Percentiles rank a stretch among this genome's conserved stretches.
Conservation (phyloP, 2,888 invertebrate species). For the Morpho deidamia region DNA sequence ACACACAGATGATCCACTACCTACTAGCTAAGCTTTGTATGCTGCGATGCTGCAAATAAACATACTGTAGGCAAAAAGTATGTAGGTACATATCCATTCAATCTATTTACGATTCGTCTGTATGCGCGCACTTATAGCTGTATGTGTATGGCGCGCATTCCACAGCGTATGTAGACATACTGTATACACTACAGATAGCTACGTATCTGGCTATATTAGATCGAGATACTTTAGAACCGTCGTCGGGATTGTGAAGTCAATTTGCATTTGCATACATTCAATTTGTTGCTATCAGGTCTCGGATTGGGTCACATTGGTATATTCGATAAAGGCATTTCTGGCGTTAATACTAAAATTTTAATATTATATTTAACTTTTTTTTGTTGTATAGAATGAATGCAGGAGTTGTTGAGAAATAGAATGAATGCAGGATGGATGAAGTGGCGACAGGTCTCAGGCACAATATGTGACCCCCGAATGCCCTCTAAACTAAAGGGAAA, state of each 20-base stretch:
- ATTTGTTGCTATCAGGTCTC: constrained; percentile 21
- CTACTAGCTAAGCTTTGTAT: constrained; percentile 49
- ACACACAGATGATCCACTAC: constrained; percentile 35
- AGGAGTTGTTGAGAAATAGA: too few species aligned
- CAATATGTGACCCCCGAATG: too few species aligned
- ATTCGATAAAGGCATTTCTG: constrained; percentile 6
- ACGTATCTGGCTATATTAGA: constrained; percentile 38
- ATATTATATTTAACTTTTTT: too few species aligned
- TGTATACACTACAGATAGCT: constrained; percentile 47
- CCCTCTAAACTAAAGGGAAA: too few species aligned
- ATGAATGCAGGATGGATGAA: too few species aligned
- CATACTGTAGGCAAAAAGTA: constrained; percentile 63
- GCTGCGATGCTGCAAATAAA: constrained; percentile 52
- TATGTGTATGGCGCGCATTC: constrained; percentile 63
- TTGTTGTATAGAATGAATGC: too few species aligned
- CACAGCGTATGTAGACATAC: constrained; percentile 58
- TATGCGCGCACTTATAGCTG: constrained; percentile 57
- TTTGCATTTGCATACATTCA: constrained; percentile 28
- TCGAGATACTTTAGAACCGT: constrained; percentile 32
- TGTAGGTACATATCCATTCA: constrained; percentile 68
- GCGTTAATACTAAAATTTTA: background rate
- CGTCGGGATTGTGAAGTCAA: constrained; percentile 28
- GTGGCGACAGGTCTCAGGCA: too few species aligned
- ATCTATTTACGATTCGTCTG: constrained; percentile 74
- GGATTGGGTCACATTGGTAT: constrained; percentile 15